phyloP scores from a whole-genome alignment of 2,888 invertebrate species.

The Antheraea yamamai region DNA sequence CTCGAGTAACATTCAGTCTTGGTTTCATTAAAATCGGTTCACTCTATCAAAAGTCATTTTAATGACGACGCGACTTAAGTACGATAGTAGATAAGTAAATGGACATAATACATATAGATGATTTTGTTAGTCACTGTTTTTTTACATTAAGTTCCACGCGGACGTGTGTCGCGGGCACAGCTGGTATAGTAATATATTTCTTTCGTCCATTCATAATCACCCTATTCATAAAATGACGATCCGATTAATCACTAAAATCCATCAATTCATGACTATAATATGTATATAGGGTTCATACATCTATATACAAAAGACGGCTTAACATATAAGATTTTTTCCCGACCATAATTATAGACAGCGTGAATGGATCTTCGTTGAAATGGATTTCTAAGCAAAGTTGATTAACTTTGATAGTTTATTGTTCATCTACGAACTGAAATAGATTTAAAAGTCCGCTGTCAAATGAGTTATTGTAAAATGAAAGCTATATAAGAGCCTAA shows the following conservation, averaged over 20 bases:
- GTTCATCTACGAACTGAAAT: neutral
- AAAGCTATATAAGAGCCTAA: too few species aligned
- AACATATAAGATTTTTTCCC: neutral
- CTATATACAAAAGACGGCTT: neutral
- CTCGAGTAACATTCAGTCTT: too few species aligned
- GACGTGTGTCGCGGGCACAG: too few species aligned
- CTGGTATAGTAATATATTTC: neutral
- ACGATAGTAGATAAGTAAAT: too few species aligned
- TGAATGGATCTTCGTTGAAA: neutral
- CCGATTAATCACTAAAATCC: neutral
- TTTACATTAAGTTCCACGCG: too few species aligned
- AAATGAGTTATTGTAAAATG: neutral
- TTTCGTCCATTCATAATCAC: neutral
- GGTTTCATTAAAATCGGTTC: too few species aligned
- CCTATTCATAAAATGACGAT: neutral
- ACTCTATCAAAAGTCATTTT: too few species aligned
- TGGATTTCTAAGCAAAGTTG: neutral
- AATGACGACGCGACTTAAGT: too few species aligned
- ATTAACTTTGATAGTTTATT: neutral
- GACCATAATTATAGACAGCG: neutral
- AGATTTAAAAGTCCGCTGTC: neutral
- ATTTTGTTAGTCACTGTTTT: too few species aligned
- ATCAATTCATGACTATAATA: neutral
- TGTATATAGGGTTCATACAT: neutral
- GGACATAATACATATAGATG: too few species aligned